phyloP scores from a whole-genome alignment of 2,113 vertebrate species.

The Prietella phreatophila region DNA sequence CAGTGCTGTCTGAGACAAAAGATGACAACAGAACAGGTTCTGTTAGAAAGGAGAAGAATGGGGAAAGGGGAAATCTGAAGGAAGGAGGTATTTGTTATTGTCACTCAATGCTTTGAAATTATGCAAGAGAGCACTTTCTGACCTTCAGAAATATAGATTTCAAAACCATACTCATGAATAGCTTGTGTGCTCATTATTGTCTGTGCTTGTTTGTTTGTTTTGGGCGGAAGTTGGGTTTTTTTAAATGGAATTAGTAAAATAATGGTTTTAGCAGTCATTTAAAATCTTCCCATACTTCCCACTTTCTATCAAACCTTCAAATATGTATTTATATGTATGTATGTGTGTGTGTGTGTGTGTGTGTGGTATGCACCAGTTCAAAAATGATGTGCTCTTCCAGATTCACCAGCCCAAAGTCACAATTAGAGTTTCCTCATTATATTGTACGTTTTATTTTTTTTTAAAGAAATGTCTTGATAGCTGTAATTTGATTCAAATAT shows the following conservation, averaged over 20 bases:
- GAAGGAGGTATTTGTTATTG: not conserved
- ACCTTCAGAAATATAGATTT: not conserved
- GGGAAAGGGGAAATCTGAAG: not conserved
- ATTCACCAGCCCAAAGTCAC: not conserved
- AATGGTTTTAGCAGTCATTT: not conserved
- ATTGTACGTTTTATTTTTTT: not conserved
- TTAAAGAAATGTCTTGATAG: not conserved
- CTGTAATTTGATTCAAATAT: not conserved
- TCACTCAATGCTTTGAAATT: not conserved
- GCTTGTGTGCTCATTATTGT: not conserved
- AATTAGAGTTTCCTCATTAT: not conserved
- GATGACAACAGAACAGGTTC: conserved; percentile 12
- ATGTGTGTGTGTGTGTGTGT: too few species aligned
- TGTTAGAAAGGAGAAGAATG: conserved; percentile 17
- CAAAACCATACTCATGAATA: not conserved
- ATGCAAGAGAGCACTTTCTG: not conserved
- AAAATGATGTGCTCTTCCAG: not conserved
- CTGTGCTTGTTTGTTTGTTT: not conserved
- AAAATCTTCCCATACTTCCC: not conserved
- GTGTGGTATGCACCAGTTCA: not conserved
- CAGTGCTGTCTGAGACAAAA: not conserved
- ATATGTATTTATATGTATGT: not conserved
- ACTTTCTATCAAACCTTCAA: not conserved
- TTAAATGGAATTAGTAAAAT: not conserved
- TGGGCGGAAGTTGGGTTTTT: too few species aligned